A percentile compares a stretch with the other conserved stretches of the same genome.
These are phyloP conservation scores for Pseudopodoces humilis DNA, from an alignment of 2,113 vertebrate genomes.

Conservation along the genomic window DNA sequence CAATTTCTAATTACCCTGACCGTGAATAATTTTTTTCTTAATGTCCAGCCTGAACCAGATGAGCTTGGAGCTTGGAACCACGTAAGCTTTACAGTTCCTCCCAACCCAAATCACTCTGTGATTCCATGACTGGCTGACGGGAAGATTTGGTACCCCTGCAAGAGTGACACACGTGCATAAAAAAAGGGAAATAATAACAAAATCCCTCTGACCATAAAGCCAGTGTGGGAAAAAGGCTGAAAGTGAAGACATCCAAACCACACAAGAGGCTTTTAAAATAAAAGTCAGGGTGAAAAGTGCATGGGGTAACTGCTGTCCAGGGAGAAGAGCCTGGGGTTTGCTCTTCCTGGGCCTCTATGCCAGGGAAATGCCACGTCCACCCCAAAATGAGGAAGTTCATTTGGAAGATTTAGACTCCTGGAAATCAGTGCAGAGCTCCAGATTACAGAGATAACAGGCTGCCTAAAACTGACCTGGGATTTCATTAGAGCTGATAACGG, in stretches of 20 bases:
- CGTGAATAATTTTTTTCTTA: background rate
- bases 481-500: background rate
- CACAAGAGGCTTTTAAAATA: background rate
- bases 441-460: background rate
- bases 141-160: background rate
- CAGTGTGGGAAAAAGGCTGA: background rate
- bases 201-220: background rate
- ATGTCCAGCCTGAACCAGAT: background rate
- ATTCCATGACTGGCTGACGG: background rate
- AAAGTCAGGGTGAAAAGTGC: background rate
- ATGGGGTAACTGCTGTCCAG: background rate
- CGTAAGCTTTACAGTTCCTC: background rate
- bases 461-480: background rate
- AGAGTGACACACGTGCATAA: background rate
- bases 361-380: fast-evolving
- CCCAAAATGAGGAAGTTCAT: background rate
- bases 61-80: background rate
- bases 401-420: background rate
- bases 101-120: background rate
- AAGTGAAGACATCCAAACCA: background rate
- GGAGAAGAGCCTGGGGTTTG: background rate
- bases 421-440: background rate
- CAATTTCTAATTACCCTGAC: background rate
- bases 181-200: background rate
- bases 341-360: background rate